Base-by-base conservation (phyloP, 2,113 vertebrate genomes). In the Herpailurus yagouaroundi region DNA sequence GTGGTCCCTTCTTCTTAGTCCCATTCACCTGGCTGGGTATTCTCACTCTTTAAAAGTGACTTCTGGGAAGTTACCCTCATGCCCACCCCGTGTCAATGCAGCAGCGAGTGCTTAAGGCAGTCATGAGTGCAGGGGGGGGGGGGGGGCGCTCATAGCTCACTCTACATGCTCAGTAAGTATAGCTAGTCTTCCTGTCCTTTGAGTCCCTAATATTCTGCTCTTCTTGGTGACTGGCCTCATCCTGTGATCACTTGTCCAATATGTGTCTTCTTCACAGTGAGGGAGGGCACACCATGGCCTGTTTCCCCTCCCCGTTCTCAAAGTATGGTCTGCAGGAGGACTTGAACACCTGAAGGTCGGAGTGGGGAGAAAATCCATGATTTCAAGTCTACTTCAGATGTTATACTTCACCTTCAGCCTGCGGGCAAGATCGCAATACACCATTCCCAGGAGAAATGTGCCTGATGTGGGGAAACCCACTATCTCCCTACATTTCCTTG, bases 251-350 rank as follows among this genome's bases (percentile, higher is more conserved):
- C 41, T 8, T 19, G 64, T 2, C 25, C 16, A 6, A 1, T 4
- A 9, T 36, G 66, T 33, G 52, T 55, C 52, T 68, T n/a, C 29
- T n/a, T 66, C 77, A 69, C 5, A 0, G 2, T 33, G 25, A 31
- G 0, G 16, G 4, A 29, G 15, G 0, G 11, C 25, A 23, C 25
- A 1, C 45, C 21, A 13, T 0, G 1, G 29, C 13, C 5, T 1
- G 3, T 41, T 33, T 48, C 25, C 52, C 38, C 1, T 19, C 4
- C 60, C 23, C 16, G 2, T 57, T 45, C 63, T 7, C 60, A 63
- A 41, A 18, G 1, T 29, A 10, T 36, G 11, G 9, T 1, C 7
- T 8, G 4, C 52, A 16, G 36, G 38, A 45, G n/a, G 60, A 7
- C 13, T 1, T 10, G 13, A 68, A 68, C 0, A 29, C 57, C 13